A percentile compares a stretch with the other conserved stretches of the same genome.
Conservation (phyloP, 2,888 invertebrate species). For the Zaprionus obscuricornis region DNA sequence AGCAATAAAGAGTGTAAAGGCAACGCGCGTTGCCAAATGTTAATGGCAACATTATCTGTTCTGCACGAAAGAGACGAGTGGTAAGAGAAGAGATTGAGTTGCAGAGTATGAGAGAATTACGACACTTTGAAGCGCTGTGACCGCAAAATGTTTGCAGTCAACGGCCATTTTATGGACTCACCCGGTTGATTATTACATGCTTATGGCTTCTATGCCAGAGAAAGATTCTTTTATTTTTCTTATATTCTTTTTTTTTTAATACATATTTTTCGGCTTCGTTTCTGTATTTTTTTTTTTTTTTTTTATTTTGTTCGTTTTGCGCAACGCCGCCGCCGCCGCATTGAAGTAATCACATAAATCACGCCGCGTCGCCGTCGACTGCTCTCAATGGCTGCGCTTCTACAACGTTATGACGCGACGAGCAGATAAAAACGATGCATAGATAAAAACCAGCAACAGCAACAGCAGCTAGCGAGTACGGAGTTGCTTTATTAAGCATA, state of each 20-base stretch:
- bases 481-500: slow-evolving; percentile 72
- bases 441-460: slow-evolving; percentile 46
- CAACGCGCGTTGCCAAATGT: too few relatives aligned
- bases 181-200: slow-evolving; percentile 54
- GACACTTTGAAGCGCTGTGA: too few relatives aligned
- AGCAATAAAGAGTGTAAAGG: too few relatives aligned
- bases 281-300: slow-evolving; percentile 11
- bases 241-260: slow-evolving; percentile 27
- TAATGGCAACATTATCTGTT: too few relatives aligned
- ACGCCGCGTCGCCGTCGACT: slow-evolving; percentile 59
- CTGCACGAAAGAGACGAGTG: too few relatives aligned
- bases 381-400: slow-evolving; percentile 50
- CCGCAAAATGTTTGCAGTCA: slow-evolving; percentile 73
- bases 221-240: slow-evolving; percentile 20
- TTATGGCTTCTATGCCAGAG: slow-evolving; percentile 26
- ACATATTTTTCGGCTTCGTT: slow-evolving; percentile 4
- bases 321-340: slow-evolving; percentile 80
- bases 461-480: slow-evolving; percentile 16
- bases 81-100: too few relatives aligned
- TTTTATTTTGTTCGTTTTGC: slow-evolving; percentile 16
- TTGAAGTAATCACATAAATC: slow-evolving; percentile 81
- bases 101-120: too few relatives aligned
- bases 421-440: slow-evolving; percentile 67
- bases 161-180: slow-evolving; percentile 53
- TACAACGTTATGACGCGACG: slow-evolving; percentile 74